A percentile compares a stretch with the other conserved stretches of the same genome.
Conservation (phyloP, 2,797 vertebrate genomes). For the Cryptoblepharus egeriae region DNA sequence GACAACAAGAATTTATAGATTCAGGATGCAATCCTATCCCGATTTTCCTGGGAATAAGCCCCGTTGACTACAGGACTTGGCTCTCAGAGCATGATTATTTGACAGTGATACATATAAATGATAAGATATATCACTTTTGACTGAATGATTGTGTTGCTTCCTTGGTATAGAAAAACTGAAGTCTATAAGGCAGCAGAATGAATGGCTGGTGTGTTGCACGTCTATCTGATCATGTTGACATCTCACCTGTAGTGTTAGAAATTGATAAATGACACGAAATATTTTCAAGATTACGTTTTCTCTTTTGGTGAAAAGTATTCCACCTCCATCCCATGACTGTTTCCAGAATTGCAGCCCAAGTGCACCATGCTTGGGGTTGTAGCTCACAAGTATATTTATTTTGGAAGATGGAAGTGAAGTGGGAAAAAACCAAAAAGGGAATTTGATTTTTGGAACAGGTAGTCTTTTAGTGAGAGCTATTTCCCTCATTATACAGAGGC, state of each 20-base stretch:
- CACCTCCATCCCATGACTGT: not conserved
- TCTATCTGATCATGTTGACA: not conserved
- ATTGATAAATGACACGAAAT: not conserved
- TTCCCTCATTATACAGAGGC: not conserved
- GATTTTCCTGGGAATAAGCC: too few relatives aligned
- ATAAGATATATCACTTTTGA: not conserved
- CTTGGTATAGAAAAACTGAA: conserved; percentile 30
- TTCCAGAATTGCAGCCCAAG: not conserved
- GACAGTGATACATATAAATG: conserved; percentile 32
- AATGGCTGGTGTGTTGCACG: not conserved
- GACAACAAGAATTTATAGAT: too few relatives aligned
- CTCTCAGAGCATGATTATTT: not conserved
- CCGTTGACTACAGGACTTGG: too few relatives aligned
- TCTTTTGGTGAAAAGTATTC: not conserved
- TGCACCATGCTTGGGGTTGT: not conserved
- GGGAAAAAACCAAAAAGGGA: not conserved
- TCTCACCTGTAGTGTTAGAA: not conserved
- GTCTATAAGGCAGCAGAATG: not conserved
- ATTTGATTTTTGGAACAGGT: not conserved
- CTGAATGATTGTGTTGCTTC: not conserved
- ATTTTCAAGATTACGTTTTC: not conserved
- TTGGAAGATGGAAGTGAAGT: not conserved
- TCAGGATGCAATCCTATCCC: too few relatives aligned
- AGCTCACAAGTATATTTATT: not conserved
- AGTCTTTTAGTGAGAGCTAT: not conserved